Evolutionary conservation across 2,888 invertebrate species (phyloP).

Genomic region (Drosophila lutescens): DNA sequence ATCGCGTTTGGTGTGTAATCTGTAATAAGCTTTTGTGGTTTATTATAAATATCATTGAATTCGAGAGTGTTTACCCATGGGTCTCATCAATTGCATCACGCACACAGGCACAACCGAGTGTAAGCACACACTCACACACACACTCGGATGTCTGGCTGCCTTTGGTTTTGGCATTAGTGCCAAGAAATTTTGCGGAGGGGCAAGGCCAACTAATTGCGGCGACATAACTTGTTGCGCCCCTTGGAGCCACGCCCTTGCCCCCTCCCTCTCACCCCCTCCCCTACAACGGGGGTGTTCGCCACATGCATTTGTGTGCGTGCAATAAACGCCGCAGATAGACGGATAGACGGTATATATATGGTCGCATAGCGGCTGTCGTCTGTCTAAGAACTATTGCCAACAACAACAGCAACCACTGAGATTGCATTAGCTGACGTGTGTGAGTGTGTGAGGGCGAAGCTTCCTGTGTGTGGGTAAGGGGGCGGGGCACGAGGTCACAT

Average conservation of each 20-base stretch:
- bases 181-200: slow-evolving; percentile 71
- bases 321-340: slow-evolving; percentile 52
- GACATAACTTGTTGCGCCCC: slow-evolving; percentile 74
- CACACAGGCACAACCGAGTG: slow-evolving; percentile 31
- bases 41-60: slow-evolving; percentile 57
- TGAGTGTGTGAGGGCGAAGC: slow-evolving; percentile 7
- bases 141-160: slow-evolving; percentile 58
- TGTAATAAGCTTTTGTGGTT: slow-evolving; percentile 32
- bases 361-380: slow-evolving; percentile 50
- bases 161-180: slow-evolving; percentile 78
- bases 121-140: slow-evolving; percentile 5
- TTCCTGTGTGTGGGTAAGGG: neutral
- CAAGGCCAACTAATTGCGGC: slow-evolving; percentile 76
- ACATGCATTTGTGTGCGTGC: slow-evolving; percentile 31
- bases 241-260: slow-evolving; percentile 29
- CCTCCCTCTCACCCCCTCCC: neutral
- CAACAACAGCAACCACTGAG: slow-evolving; percentile 45
- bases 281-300: slow-evolving; percentile 13
- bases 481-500: slow-evolving; percentile 56
- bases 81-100: slow-evolving; percentile 53
- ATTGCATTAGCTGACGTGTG: slow-evolving; percentile 60
- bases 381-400: slow-evolving; percentile 65
- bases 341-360: slow-evolving; percentile 24
- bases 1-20: slow-evolving; percentile 8
- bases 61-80: slow-evolving; percentile 53